Base-by-base conservation (phyloP, 2,888 invertebrate species). In the Petrophora chlorosata region DNA sequence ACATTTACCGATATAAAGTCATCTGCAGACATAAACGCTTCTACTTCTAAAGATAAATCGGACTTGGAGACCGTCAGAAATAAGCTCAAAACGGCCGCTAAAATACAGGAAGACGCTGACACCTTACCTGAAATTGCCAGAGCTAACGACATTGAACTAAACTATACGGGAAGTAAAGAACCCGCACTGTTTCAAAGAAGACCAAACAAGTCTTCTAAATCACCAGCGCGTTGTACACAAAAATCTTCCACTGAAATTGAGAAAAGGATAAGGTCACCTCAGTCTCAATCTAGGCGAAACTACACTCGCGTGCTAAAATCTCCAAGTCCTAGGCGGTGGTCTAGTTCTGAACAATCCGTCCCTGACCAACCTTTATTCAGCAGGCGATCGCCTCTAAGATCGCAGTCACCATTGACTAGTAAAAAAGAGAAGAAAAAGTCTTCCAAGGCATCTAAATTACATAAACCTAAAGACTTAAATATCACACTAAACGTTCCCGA, bases 401-500 rank as follows among this genome's bases (percentile, higher is more conserved):
- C 65, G 50, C 54, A 49, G 48, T 76, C 83, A 5, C 76, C 82
- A 10, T 50, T 69, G 1, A 70, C 72, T 52, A 47, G 73, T 66
- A 92, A 67, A 78, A 85, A 67, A 61, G 85, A 79, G 57, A 76
- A 67, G 61, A 87, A 83, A 68, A 86, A 79, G 36, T 53, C 63
- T 22, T 64, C 63, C 1, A 84, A 74, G 59, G 63, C 64, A 5
- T 54, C 55, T 8, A 61, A 66, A 32, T 49, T 53, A 14, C 56
- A 56, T 22, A 70, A 76, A 57, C 61, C 68, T 3, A 80, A 81
- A 59, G 81, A 82, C 57, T 69, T 88, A 42, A 89, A 90, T 55
- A 89, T 90, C 22, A 89, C 88, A 1, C 67, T 90, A 4, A 85
- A 86, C 49, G 88, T 90, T 5, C 88, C 89, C 26, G 75, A 87